Evolutionary conservation across 2,888 invertebrate species (phyloP).

Genomic region (Diplolepis rosae): DNA sequence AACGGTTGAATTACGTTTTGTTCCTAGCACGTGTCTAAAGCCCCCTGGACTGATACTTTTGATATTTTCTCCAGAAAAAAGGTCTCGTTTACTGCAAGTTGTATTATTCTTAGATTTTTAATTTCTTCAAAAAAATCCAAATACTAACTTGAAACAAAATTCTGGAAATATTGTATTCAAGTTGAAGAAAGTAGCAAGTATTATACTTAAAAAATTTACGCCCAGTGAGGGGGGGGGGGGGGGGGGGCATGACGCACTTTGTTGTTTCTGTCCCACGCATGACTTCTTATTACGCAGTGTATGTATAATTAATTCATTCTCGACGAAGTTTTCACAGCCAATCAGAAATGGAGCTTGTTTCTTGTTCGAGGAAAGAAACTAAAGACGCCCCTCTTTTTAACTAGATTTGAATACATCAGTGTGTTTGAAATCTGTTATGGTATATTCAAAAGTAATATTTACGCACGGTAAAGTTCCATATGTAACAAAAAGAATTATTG

Average conservation of each 20-base stretch:
- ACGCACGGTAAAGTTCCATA: no score
- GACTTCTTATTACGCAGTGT: conserved; percentile 59
- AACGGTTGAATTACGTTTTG: background rate
- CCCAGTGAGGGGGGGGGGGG: background rate
- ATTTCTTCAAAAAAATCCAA: background rate
- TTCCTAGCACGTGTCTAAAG: conserved; percentile 10
- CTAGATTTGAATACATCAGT: background rate
- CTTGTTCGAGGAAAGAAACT: conserved; percentile 1
- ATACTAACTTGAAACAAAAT: background rate
- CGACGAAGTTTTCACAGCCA: conserved; percentile 12
- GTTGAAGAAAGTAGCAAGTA: no score
- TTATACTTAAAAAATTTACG: background rate
- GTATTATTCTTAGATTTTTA: background rate
- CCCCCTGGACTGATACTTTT: conserved; percentile 3
- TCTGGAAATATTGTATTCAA: background rate
- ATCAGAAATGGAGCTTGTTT: conserved; percentile 32
- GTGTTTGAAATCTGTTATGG: no score
- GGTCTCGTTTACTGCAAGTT: no score
- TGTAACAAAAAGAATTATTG: no score
- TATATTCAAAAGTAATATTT: no score
- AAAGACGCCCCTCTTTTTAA: background rate
- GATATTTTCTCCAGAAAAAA: no score
- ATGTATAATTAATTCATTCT: conserved; percentile 60
- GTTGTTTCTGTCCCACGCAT: conserved; percentile 60
- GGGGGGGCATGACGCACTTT: conserved; percentile 39